These are phyloP conservation scores for Parthenolecanium corni DNA, from an alignment of 2,888 invertebrate species.

Conservation along the genomic window DNA sequence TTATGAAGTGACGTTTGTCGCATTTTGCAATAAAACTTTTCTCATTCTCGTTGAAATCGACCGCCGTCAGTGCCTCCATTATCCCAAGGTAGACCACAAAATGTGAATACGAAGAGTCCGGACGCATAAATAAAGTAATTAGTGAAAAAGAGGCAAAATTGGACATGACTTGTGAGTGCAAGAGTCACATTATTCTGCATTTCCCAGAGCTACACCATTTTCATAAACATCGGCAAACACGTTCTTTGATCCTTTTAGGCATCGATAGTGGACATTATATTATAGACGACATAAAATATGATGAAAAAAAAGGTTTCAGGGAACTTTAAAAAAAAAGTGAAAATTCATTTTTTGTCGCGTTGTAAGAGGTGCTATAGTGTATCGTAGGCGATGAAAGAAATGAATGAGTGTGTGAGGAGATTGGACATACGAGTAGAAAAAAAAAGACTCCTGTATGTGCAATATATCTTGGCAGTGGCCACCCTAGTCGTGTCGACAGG, in stretches of 20 bases:
- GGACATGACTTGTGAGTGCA: too few species aligned
- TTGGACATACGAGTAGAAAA: too few species aligned
- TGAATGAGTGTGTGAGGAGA: slow-evolving; percentile 13
- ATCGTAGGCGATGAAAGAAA: slow-evolving; percentile 15
- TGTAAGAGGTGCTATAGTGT: slow-evolving; percentile 15
- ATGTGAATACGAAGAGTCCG: too few species aligned
- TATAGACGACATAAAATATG: background rate
- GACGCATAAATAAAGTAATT: too few species aligned
- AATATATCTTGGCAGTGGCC: slow-evolving; percentile 18
- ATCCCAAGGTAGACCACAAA: too few species aligned
- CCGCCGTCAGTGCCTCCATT: too few species aligned
- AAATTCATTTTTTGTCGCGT: slow-evolving; percentile 14
- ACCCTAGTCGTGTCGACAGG: slow-evolving; percentile 28
- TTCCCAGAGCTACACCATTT: slow-evolving; percentile 1
- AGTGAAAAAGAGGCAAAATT: too few species aligned
- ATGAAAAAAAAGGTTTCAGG: background rate
- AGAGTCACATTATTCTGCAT: background rate
- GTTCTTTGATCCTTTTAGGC: background rate
- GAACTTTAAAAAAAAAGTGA: too few species aligned
- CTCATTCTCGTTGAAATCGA: too few species aligned
- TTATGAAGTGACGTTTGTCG: too few species aligned
- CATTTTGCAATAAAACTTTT: too few species aligned
- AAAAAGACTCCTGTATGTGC: too few species aligned
- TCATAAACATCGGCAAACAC: slow-evolving; percentile 3
- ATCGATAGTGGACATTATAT: background rate